Base-by-base conservation (phyloP, 2,888 invertebrate genomes). In the Pterobdella sp. region DNA sequence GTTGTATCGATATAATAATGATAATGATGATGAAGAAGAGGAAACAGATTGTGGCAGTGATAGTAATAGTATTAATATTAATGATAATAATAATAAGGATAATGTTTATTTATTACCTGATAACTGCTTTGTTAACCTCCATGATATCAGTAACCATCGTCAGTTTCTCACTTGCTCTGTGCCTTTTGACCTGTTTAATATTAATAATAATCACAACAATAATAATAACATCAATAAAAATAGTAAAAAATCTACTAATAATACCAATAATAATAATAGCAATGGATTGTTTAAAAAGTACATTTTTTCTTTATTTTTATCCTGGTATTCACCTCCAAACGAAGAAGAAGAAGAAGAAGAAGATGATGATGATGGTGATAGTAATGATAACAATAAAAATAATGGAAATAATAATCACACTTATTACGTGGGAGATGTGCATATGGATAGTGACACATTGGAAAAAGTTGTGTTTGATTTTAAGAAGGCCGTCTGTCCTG, bases 161-260 rank as follows among this genome's bases (percentile, higher is more conserved):
- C 4, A 56, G 18, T 3, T 26, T 56, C 60, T 56, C 60, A 56
- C 60, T 56, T 56, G 14, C 60, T 56, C 14, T 14, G 26, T 56
- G n/a, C 60, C 60, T n/a, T n/a, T 56, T 4, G 60, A 56, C 4
- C 14, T 26, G 26, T 56, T 56, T 56, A 56, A 4, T 22, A n/a
- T 26, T 56, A n/a, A 56, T 56, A n/a, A 56, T 56, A 56, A 56
- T 56, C 4, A 56, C 26, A 56, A 56, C 26, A 56, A 56, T 56
- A 56, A 56, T 56, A 56, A 56, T 56, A 56, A n/a, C n/a, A n/a
- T n/a, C n/a, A n/a, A n/a, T n/a, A n/a, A n/a, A n/a, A n/a, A n/a
- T n/a, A n/a, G n/a, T n/a, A n/a, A n/a, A n/a, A n/a, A n/a, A n/a
- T n/a, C n/a, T n/a, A n/a, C n/a, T 7, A 7, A 56, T 56, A 56